A percentile compares a stretch with the other conserved stretches of the same genome.
phyloP scores from a whole-genome alignment of 2,113 vertebrate genomes.

The Engraulis encrasicolus region DNA sequence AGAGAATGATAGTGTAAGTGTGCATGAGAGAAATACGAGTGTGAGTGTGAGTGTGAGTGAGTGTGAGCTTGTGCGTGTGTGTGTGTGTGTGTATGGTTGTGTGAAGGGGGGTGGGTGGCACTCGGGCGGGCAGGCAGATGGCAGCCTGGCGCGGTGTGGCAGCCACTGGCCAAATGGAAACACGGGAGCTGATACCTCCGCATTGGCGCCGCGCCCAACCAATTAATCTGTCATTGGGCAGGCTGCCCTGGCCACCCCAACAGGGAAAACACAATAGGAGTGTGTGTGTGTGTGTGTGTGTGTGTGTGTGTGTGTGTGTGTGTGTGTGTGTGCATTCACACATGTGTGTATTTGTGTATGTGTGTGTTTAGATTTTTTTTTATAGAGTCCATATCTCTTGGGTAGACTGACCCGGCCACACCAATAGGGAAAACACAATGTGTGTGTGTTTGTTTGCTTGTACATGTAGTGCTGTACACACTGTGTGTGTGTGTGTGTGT shows the following conservation, averaged over 20 bases:
- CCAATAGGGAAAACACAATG: too few relatives aligned
- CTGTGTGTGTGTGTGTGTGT: not conserved
- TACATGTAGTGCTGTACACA: not conserved
- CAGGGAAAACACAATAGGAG: constrained; percentile 17
- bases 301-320: not conserved
- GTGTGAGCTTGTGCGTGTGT: not conserved
- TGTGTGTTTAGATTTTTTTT: too few relatives aligned
- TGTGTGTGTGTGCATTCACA: not conserved
- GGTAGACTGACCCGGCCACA: too few relatives aligned
- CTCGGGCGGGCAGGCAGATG: not conserved
- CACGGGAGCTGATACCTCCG: constrained; percentile 14
- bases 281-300: constrained; percentile 8
- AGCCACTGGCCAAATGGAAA: constrained; percentile 18
- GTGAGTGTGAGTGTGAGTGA: not conserved
- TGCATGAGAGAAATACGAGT: not conserved
- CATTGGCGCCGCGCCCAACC: constrained; percentile 30
- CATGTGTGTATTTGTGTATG: not conserved
- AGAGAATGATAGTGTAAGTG: not conserved
- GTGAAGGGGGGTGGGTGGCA: constrained; percentile 4
- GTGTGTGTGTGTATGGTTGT: not conserved
- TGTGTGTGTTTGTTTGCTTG: too few relatives aligned
- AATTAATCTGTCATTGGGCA: constrained; percentile 40
- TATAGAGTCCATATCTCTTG: not conserved
- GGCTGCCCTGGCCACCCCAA: not conserved
- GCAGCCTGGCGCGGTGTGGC: not conserved